A percentile compares a stretch with the other conserved stretches of the same genome.
Evolutionary conservation across 35 echinoderm and acorn worm species (phyloP).

Genomic region (Patiria miniata): DNA sequence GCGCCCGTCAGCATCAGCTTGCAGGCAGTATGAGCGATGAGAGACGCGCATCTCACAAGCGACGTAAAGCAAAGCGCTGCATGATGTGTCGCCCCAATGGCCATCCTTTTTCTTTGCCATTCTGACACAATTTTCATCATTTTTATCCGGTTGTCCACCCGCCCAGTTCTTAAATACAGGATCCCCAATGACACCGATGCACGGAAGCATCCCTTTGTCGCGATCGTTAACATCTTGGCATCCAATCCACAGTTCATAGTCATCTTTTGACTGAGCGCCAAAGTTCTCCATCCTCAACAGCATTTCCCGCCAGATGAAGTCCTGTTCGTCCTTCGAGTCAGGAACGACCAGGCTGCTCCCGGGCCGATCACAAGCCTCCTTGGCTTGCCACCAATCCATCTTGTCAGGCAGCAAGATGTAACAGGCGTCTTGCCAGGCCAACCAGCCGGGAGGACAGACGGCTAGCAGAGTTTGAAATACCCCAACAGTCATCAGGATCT

Average conservation of each 20-base stretch:
- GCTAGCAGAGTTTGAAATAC: too few relatives aligned
- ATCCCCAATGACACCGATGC: background rate
- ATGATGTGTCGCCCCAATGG: background rate
- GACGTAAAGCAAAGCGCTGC: background rate
- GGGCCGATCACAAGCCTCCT: background rate
- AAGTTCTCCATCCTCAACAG: background rate
- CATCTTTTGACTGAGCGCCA: background rate
- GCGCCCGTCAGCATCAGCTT: background rate
- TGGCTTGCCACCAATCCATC: background rate
- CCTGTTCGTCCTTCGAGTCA: background rate
- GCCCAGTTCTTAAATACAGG: background rate
- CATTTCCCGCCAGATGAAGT: background rate
- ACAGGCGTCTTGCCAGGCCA: conserved; percentile 12
- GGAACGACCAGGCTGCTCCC: background rate
- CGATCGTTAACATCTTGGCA: background rate
- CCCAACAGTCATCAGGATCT: too few relatives aligned
- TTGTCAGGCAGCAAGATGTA: conserved; percentile 6
- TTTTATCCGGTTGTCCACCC: background rate
- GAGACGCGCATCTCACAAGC: conserved; percentile 13
- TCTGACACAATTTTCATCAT: background rate
- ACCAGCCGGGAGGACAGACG: background rate
- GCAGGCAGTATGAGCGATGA: background rate
- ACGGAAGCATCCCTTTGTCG: background rate
- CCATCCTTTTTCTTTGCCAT: background rate
- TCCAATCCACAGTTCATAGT: background rate